phyloP scores from a whole-genome alignment of 1,140 invertebrate genomes.

The Heliconius hermathena region DNA sequence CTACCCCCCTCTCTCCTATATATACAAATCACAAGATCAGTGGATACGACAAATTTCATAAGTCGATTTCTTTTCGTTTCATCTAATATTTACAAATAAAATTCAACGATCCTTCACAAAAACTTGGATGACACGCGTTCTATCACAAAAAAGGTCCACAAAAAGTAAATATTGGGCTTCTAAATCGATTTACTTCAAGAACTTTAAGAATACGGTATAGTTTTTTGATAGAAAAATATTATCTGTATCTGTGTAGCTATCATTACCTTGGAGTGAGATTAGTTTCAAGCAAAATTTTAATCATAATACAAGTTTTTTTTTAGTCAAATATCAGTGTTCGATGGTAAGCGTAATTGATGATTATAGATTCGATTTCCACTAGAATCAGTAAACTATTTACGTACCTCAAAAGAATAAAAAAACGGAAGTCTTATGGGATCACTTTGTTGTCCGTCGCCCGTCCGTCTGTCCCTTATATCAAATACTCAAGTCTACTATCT shows the following conservation, averaged over 20 bases:
- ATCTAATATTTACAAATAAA: constrained; percentile 12
- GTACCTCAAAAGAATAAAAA: too few relatives aligned
- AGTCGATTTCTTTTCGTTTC: neutral
- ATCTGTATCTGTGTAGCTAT: constrained; percentile 21
- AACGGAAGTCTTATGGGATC: too few relatives aligned
- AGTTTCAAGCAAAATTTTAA: constrained; percentile 20
- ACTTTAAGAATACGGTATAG: constrained; percentile 25
- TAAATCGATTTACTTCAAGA: constrained; percentile 23
- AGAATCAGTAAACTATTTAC: too few relatives aligned
- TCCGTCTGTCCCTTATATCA: too few relatives aligned
- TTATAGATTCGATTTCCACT: too few relatives aligned
- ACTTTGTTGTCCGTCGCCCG: too few relatives aligned
- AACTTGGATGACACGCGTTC: neutral
- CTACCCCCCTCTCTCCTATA: too few relatives aligned
- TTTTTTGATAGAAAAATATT: constrained; percentile 40
- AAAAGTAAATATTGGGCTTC: constrained; percentile 19
- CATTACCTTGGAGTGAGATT: constrained; percentile 40
- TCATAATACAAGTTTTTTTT: constrained; percentile 26
- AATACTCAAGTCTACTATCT: too few relatives aligned
- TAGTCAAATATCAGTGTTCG: too few relatives aligned
- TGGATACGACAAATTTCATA: neutral
- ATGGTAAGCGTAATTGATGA: too few relatives aligned
- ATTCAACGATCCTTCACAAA: constrained; percentile 3
- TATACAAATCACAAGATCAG: neutral
- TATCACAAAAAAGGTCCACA: neutral